Evolutionary conservation across 2,888 invertebrate genomes (phyloP).

Genomic region (Melinaea menophilus): DNA sequence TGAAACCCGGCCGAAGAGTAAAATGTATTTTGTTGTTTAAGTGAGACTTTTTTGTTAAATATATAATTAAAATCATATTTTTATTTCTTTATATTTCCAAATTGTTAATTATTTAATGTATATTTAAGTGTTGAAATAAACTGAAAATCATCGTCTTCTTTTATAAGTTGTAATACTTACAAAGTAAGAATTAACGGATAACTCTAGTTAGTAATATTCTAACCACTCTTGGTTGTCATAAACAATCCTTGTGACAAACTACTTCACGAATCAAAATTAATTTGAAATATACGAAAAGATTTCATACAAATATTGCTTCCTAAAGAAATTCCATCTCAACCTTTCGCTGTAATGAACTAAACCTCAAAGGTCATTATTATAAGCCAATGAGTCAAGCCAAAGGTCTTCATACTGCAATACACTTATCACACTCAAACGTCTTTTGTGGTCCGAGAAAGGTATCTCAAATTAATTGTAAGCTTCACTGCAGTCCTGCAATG

Average conservation of each 20-base stretch:
- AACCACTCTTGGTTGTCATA: too few relatives aligned
- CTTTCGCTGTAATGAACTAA: slow-evolving; percentile 56
- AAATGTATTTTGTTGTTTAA: too few relatives aligned
- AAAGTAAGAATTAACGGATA: too few relatives aligned
- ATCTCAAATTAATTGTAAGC: slow-evolving; percentile 67
- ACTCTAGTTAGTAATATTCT: background rate
- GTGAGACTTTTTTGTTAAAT: too few relatives aligned
- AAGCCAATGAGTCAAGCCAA: slow-evolving; percentile 56
- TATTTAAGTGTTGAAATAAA: too few relatives aligned
- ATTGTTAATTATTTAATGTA: too few relatives aligned
- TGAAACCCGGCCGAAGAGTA: slow-evolving; percentile 2
- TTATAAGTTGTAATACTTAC: too few relatives aligned
- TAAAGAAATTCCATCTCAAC: slow-evolving; percentile 39
- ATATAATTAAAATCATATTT: too few relatives aligned
- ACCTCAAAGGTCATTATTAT: slow-evolving; percentile 66
- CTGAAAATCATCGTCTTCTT: too few relatives aligned
- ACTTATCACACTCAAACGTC: slow-evolving; percentile 62
- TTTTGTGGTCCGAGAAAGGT: slow-evolving; percentile 69
- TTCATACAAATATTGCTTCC: slow-evolving; percentile 25
- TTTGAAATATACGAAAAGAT: slow-evolving; percentile 15
- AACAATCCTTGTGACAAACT: too few relatives aligned
- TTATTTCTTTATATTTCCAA: too few relatives aligned
- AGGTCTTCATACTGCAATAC: slow-evolving; percentile 72
- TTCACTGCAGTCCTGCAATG: slow-evolving; percentile 51
- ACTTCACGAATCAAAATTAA: background rate